Evolutionary conservation across 2,113 vertebrate genomes (phyloP), one percentile per base, ranked within the genome.

Genomic region (Myrmecobius fasciatus): DNA sequence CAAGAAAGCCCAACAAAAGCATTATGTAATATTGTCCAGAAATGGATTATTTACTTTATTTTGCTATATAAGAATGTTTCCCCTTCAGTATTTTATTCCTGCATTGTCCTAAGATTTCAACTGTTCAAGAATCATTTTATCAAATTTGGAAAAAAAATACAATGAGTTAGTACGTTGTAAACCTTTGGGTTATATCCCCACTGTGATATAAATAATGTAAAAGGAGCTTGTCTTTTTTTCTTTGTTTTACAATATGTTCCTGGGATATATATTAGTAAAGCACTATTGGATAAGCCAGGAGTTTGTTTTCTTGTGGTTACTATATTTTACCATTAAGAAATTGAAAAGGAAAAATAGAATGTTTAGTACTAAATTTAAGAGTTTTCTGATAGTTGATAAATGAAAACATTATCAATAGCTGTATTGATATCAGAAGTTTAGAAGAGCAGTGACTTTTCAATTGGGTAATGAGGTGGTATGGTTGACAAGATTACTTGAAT

Each of bases 1-100:
- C 99, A 99, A 97, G 99, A 99, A 96, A 99, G 99, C 96, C 99
- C 99, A 89, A 99, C 98, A 49, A 99, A 98, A 97, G 99, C 99
- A 8, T 94, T 99, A 94, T 99, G 99, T 98, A 99, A 98, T 97
- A 98, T 99, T 93, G 97, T 98, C 75, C 96, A 0, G 92, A 96
- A 98, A 92, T 98, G 96, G 96, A 90, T 98, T 89, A 96, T 99
- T 28, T 98, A 99, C 36, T 98, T 99, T 46, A 97, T 99, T 89
- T 95, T 99, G 96, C 98, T 99, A 7, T 98, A 98, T 0, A 99
- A 99, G 47, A 99, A 99, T 10, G 98, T 98, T 90, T 99, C 98
- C 98, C 0, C 98, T 99, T 90, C 98, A 99, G 89, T 99, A 99
- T 90, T 99, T 99, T 97, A 98, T 99, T 94, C 99, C 99, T 0